Evolutionary conservation across 37 sponge, comb jelly and placozoan species (phyloP).

Genomic region (Eunapius fragilis): DNA sequence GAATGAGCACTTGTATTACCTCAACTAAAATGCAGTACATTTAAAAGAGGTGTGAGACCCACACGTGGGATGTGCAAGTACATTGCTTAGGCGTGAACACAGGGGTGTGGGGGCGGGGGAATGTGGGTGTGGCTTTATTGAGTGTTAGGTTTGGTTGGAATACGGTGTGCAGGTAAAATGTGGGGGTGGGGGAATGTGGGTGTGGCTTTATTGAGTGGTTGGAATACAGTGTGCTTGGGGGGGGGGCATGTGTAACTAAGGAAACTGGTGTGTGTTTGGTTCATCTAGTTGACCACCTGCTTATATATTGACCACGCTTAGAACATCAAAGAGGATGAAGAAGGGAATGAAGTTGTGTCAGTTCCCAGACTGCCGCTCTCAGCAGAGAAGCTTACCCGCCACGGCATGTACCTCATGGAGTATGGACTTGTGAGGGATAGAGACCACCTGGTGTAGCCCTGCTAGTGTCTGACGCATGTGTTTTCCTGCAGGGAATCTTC

Average conservation of each 20-base stretch:
- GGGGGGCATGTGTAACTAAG: too few relatives aligned
- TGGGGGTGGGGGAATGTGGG: neutral
- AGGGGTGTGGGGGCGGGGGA: too few relatives aligned
- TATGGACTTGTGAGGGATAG: conserved; percentile 51
- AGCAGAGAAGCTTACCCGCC: conserved; percentile 81
- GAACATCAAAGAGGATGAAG: conserved; percentile 35
- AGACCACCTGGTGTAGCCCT: neutral
- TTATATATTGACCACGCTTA: neutral
- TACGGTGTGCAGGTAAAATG: too few relatives aligned
- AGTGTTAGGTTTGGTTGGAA: neutral
- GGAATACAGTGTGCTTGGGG: too few relatives aligned
- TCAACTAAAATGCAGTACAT: too few relatives aligned
- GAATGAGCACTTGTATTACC: too few relatives aligned
- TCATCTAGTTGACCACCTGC: too few relatives aligned
- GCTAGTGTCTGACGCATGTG: neutral
- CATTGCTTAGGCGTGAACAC: too few relatives aligned
- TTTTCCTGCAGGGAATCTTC: conserved; percentile 58
- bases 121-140: too few relatives aligned
- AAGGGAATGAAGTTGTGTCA: conserved; percentile 31
- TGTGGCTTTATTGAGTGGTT: neutral
- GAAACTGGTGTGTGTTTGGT: too few relatives aligned
- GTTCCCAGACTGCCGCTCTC: conserved; percentile 77
- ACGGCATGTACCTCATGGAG: conserved; percentile 91
- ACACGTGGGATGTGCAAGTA: too few relatives aligned
- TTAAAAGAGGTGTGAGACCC: too few relatives aligned